phyloP scores from a whole-genome alignment of 2,797 vertebrate species.

The Lepilemur septentrionalis region DNA sequence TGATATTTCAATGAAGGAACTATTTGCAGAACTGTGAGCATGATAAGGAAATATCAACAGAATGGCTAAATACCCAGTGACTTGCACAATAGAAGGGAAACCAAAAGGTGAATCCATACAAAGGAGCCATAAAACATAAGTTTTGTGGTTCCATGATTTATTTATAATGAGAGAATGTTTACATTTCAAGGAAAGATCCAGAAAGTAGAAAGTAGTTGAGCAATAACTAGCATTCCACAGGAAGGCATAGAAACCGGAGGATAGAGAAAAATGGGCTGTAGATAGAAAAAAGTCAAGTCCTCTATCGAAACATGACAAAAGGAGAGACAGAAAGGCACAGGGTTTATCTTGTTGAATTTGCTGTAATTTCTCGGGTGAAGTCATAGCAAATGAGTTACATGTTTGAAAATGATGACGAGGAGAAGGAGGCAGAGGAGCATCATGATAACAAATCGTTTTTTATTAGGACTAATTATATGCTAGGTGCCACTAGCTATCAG shows the following conservation, averaged over 20 bases:
- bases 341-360: background rate
- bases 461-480: background rate
- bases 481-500: background rate
- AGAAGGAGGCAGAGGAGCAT: background rate
- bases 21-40: background rate
- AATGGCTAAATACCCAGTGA: background rate
- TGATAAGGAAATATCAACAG: background rate
- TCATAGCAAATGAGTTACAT: background rate
- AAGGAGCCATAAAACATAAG: background rate
- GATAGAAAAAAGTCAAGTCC: background rate
- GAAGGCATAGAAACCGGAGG: background rate
- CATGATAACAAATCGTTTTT: background rate
- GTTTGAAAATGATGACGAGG: background rate
- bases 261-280: background rate
- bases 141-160: background rate
- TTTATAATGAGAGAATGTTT: background rate
- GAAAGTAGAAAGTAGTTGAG: background rate
- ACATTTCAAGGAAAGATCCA: background rate
- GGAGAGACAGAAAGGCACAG: rapidly evolving
- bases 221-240: background rate
- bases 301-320: background rate
- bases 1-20: background rate
- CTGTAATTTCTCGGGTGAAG: background rate
- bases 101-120: background rate
- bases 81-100: background rate